Evolutionary conservation across 2,797 vertebrate species (phyloP), one percentile per base, ranked within the genome.

Genomic region (Chloroceryle inda): DNA sequence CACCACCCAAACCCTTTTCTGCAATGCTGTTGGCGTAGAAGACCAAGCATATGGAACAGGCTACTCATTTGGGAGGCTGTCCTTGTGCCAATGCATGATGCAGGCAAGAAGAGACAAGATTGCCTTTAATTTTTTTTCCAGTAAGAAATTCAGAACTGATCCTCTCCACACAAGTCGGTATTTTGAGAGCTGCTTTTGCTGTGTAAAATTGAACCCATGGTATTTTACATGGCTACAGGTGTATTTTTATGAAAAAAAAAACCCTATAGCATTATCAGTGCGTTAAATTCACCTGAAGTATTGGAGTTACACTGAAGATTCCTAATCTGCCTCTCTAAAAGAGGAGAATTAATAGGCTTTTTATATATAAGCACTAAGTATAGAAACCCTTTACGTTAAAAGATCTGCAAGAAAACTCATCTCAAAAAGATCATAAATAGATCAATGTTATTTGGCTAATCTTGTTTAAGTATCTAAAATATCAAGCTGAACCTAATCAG

Each of bases 41-140:
- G 64, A 71, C 23, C 69, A 91, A 85, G 23, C 62, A 71, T 44
- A 55, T 78, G 93, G 92, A 88, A 58, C 45, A 40, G 72, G 76
- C 61, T 58, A 15, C 66, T 87, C 82, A 38, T 61, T 49, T 2
- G 4, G 75, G 81, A 89, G 73, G 49, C 44, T 92, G 75, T 63
- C 38, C 80, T 61, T 37, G 61, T 85, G 91, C 67, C 68, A 92
- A 45, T 6, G 18, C 10, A 10, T 45, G 89, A 87, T 11, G 56
- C 72, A 92, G 47, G 29, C 74, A 91, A 79, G 76, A 69, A 74
- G 20, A 67, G 14, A 79, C 45, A 92, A 75, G 53, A 81, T 63
- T 68, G 17, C 26, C 88, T 86, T 82, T 35, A 7, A 4, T 50
- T 76, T 73, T 74, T 91, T 47, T 50, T 50, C 50, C 23, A 31